Conservation (phyloP, 2,888 invertebrate genomes). For the Diloba caeruleocephala region DNA sequence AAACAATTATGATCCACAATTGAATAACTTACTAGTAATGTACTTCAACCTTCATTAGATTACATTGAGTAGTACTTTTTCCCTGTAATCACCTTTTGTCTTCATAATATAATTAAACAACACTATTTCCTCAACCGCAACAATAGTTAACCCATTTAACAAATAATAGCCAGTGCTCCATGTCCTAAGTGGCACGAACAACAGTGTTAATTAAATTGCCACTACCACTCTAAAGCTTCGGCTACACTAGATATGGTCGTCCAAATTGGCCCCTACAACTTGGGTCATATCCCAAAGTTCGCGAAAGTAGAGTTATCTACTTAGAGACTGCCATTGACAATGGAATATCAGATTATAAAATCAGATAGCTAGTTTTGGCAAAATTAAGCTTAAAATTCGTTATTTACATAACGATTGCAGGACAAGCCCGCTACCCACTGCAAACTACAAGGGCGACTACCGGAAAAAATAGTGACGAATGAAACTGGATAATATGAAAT, state of each 20-base stretch:
- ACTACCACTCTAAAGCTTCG: conserved; percentile 28
- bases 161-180: conserved; percentile 29
- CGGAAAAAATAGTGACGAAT: too few relatives aligned
- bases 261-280: conserved; percentile 45
- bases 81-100: too few relatives aligned
- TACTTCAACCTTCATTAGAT: too few relatives aligned
- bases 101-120: conserved; percentile 21
- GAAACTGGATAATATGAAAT: too few relatives aligned
- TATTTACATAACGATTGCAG: too few relatives aligned
- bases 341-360: conserved; percentile 13
- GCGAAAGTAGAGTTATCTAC: conserved; percentile 5
- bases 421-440: too few relatives aligned
- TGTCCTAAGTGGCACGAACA: conserved; percentile 26
- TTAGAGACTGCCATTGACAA: conserved; percentile 4
- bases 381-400: too few relatives aligned
- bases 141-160: conserved; percentile 21
- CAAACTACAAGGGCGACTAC: too few relatives aligned
- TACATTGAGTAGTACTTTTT: too few relatives aligned
- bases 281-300: conserved; percentile 28
- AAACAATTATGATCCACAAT: too few relatives aligned
- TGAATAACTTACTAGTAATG: too few relatives aligned
- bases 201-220: conserved; percentile 47
- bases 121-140: conserved; percentile 8
- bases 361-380: neutral
- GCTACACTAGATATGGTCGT: conserved; percentile 23